Evolutionary conservation across 2,797 vertebrate species (phyloP).

Genomic region (Argya squamiceps): DNA sequence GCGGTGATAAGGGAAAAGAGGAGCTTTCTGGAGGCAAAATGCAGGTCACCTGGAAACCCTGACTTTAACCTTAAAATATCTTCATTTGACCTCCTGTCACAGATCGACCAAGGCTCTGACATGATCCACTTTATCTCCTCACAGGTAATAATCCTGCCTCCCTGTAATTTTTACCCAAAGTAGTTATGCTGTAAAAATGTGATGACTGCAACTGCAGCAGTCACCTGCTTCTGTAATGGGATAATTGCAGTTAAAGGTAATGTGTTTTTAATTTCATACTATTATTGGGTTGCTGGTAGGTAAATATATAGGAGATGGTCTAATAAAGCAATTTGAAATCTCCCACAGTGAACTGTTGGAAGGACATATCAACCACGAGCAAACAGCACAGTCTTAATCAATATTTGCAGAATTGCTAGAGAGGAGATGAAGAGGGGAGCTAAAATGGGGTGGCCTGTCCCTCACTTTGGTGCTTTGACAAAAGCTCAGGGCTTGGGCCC

Average conservation of each 20-base stretch:
- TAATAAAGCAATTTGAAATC: slow-evolving; percentile 24
- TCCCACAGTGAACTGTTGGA: neutral
- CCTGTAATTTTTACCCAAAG: neutral
- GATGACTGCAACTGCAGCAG: neutral
- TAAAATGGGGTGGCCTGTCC: neutral
- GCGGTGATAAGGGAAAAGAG: neutral
- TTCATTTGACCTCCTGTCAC: neutral
- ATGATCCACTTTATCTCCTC: neutral
- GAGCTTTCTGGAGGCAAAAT: neutral
- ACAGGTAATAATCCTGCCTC: neutral
- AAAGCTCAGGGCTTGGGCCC: neutral
- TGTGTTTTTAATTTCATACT: slow-evolving; percentile 35
- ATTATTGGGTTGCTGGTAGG: slow-evolving; percentile 9
- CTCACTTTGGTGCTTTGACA: neutral
- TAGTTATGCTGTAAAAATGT: neutral
- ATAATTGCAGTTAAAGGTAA: slow-evolving; percentile 47
- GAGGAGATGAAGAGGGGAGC: neutral
- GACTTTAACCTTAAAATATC: neutral
- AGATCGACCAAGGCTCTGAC: neutral
- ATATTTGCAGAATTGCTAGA: neutral
- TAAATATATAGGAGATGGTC: slow-evolving; percentile 4
- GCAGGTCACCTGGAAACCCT: neutral
- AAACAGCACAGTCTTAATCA: neutral
- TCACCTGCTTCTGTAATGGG: neutral
- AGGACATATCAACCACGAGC: neutral